Evolutionary conservation across 2,113 vertebrate species (phyloP).

Genomic region (Grammomys dolichurus): DNA sequence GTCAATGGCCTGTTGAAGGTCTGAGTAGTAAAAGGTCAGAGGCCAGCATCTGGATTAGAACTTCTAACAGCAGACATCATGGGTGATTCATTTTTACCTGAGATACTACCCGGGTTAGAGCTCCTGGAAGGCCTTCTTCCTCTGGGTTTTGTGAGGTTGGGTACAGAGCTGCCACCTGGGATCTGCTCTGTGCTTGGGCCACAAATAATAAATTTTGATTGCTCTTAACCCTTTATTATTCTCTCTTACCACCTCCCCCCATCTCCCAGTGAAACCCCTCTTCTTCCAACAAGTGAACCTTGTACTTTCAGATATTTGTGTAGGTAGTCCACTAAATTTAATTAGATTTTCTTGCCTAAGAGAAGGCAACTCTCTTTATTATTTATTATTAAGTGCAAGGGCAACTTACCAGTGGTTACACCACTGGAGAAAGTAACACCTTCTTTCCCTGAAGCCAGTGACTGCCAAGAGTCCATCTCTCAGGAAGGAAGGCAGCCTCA

Average conservation of each 20-base stretch:
- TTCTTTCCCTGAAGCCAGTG: background rate
- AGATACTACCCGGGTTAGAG: too few relatives aligned
- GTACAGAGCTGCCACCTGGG: too few relatives aligned
- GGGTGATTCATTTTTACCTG: too few relatives aligned
- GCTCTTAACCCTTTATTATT: background rate
- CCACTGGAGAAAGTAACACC: background rate
- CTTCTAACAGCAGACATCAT: too few relatives aligned
- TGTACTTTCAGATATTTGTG: background rate
- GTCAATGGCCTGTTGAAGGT: too few relatives aligned
- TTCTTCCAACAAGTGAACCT: background rate
- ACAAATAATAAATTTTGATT: background rate
- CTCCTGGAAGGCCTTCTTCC: too few relatives aligned
- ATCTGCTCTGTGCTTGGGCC: too few relatives aligned
- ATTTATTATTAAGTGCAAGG: background rate
- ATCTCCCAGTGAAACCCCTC: background rate
- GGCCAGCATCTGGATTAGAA: too few relatives aligned
- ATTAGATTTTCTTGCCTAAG: background rate
- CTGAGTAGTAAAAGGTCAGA: too few relatives aligned
- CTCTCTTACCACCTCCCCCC: background rate
- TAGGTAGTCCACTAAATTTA: background rate
- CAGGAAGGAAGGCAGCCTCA: background rate
- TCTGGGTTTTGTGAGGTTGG: too few relatives aligned
- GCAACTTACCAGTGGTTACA: background rate
- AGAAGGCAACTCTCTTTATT: too few relatives aligned
- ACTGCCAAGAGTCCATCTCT: background rate